Evolutionary conservation across 2,888 invertebrate genomes (phyloP).

Genomic region (Idaea biselata): DNA sequence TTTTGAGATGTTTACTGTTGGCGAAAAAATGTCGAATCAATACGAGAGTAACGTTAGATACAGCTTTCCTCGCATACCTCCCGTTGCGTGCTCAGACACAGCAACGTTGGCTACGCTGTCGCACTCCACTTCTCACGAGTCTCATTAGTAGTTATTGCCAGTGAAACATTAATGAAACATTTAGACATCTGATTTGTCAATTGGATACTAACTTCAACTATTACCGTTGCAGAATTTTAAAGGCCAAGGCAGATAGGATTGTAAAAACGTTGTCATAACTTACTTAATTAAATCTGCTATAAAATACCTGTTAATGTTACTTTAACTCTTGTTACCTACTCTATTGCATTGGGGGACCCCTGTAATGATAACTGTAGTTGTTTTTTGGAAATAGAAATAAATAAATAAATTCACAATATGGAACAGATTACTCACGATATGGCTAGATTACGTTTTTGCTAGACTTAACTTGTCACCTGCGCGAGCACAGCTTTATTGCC

Average conservation of each 20-base stretch:
- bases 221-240: neutral
- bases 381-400: too few species aligned
- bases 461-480: too few species aligned
- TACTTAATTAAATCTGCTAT: too few species aligned
- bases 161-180: neutral
- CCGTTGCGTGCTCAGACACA: conserved; percentile 54
- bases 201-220: neutral
- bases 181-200: neutral
- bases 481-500: too few species aligned
- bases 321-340: too few species aligned
- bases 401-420: too few species aligned
- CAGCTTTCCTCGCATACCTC: conserved; percentile 72
- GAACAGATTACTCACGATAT: too few species aligned
- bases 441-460: too few species aligned
- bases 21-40: neutral
- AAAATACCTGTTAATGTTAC: too few species aligned
- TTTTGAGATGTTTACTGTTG: neutral
- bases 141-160: conserved; percentile 31
- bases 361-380: too few species aligned
- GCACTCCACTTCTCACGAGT: conserved; percentile 69
- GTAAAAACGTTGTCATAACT: too few species aligned
- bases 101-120: conserved; percentile 43
- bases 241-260: neutral
- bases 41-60: conserved; percentile 1
- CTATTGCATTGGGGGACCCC: too few species aligned